Base-by-base conservation (phyloP, 2,797 vertebrate species). In the Sternotherus odoratus region DNA sequence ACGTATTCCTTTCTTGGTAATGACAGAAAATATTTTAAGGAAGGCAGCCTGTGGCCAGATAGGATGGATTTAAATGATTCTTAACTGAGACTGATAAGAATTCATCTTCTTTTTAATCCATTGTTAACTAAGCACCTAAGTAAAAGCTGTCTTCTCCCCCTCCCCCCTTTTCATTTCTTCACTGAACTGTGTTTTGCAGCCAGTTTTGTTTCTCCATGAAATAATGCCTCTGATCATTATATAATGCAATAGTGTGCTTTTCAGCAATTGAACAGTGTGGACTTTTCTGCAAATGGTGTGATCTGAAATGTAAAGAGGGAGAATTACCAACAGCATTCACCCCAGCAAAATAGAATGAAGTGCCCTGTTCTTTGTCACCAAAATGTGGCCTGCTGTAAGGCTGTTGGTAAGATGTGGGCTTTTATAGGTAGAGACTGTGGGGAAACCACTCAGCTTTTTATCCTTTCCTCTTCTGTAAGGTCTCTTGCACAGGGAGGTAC, bases 181-280 rank as follows among this genome's bases (percentile, higher is more conserved):
- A 51, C 77, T 85, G 85, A 60, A 91, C 86, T 0, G 0, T 88
- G 74, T 91, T 91, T 79, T 86, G 43, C 11, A 89, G 77, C 93
- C 93, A 95, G 86, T 30, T 33, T 60, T 91, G 2, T 79, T 83
- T 96, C 94, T 91, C 85, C 91, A 88, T 89, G 72, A 75, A 75
- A 15, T 83, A 81, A 79, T 82, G 77, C 86, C 89, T 88, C 74
- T 51, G 33, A 5, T 90, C n/a, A 77, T 89, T 6, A 1, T 87
- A 79, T 85, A 84, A 93, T 93, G 79, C 89, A 95, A 89, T 86
- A 88, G 88, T 81, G 83, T 93, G 82, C 3, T 96, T 95, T 72
- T 88, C 91, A 94, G 82, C 81, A 86, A 92, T 39, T 48, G 36
- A 2, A 53, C 53, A 26, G 85, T 89, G 85, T 60, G 92, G 92